Base-by-base conservation (phyloP, 2,888 invertebrate genomes). In the Gasteruption jaculator region DNA sequence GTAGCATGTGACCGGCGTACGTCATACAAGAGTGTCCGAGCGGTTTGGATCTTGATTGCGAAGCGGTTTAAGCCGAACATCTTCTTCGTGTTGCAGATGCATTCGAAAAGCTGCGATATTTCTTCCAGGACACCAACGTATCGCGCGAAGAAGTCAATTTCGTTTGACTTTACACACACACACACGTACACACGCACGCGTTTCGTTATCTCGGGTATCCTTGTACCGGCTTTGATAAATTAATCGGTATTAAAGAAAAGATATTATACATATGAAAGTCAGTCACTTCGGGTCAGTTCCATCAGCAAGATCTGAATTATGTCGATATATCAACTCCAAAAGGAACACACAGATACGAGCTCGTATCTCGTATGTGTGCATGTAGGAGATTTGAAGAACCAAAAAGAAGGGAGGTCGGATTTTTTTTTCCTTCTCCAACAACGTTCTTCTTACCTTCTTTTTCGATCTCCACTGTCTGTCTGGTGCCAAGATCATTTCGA, bases 161-260 rank as follows among this genome's bases (percentile, higher is more conserved):
- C n/a, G n/a, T n/a, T n/a, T n/a, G n/a, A n/a, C n/a, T n/a, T n/a
- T n/a, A n/a, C n/a, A n/a, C n/a, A n/a, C n/a, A n/a, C n/a, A n/a
- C 25, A 27, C 37, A 20, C 29, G 21, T 19, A 18, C 20, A 15
- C 12, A 20, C 27, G 15, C 14, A 16, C 44, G 48, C 37, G 41
- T 27, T 25, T 32, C 48, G 49, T 60, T 56, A 61, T 61, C 60
- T 56, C 19, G 34, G 43, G 40, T 46, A n/a, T n/a, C n/a, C n/a
- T n/a, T n/a, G n/a, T n/a, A 8, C 24, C 2, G 29, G 46, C 48
- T 58, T n/a, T 65, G 65, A 66, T 66, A 63, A 65, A 66, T 66
- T 66, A 66, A 66, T 66, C 65, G 61, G 42, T 61, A 58, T 66
- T 62, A 56, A 57, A 50, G 49, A 48, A 38, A 50, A 58, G 51